phyloP scores from a whole-genome alignment of 2,888 invertebrate genomes.

The Spilosoma lubricipeda region DNA sequence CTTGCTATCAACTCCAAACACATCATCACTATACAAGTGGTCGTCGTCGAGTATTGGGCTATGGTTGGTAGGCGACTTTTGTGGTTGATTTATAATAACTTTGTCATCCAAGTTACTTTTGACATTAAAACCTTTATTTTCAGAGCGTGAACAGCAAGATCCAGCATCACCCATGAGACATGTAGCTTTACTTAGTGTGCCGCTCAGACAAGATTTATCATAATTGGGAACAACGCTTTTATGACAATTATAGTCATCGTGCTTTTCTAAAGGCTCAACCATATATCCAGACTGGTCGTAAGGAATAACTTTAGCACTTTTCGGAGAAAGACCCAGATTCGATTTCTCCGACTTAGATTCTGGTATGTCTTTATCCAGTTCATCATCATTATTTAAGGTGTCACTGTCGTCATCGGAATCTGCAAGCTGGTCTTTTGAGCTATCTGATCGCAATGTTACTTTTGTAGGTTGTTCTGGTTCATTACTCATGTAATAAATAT shows the following conservation, averaged over 20 bases:
- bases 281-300: constrained; percentile 83
- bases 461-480: constrained; percentile 92
- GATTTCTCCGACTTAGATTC: constrained; percentile 81
- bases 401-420: constrained; percentile 90
- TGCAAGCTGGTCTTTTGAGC: constrained; percentile 87
- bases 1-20: constrained; percentile 87
- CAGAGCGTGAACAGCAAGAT: constrained; percentile 77
- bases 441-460: constrained; percentile 90
- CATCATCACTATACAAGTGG: constrained; percentile 86
- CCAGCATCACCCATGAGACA: constrained; percentile 81
- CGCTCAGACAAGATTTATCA: constrained; percentile 81
- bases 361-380: constrained; percentile 84
- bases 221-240: constrained; percentile 80
- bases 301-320: constrained; percentile 74
- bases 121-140: constrained; percentile 73
- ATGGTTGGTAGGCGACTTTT: constrained; percentile 86
- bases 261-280: constrained; percentile 81
- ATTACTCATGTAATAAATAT: constrained; percentile 92
- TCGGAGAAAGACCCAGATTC: constrained; percentile 68
- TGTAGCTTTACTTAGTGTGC: constrained; percentile 79
- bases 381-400: constrained; percentile 89
- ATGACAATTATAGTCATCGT: constrained; percentile 73
- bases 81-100: constrained; percentile 87
- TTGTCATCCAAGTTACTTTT: constrained; percentile 79
- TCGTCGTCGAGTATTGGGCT: constrained; percentile 88